A percentile compares a stretch with the other conserved stretches of the same genome.
phyloP scores from a whole-genome alignment of 2,113 vertebrate genomes.

The Lates calcarifer region DNA sequence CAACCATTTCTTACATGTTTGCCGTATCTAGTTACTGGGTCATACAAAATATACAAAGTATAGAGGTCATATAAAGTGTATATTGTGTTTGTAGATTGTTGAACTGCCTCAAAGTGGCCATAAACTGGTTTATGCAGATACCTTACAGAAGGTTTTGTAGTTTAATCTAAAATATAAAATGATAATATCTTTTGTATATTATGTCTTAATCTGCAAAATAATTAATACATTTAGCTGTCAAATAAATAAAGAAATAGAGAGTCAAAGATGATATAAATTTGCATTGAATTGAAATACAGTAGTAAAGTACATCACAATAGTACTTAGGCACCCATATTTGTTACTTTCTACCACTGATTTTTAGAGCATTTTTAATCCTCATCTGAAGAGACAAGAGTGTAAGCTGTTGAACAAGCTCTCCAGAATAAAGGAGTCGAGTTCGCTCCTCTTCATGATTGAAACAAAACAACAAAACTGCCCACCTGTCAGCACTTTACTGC shows the following conservation, averaged over 20 bases:
- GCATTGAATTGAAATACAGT: not conserved
- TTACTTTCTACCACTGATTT: not conserved
- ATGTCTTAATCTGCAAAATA: not conserved
- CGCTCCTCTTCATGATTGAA: conserved; percentile 17
- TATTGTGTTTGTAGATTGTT: not conserved
- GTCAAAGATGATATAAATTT: not conserved
- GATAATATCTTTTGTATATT: not conserved
- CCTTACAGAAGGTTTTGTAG: not conserved
- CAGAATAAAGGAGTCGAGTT: conserved; percentile 5
- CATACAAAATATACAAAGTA: not conserved
- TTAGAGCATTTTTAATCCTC: conserved; percentile 1
- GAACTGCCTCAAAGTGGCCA: not conserved
- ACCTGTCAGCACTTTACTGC: conserved; percentile 45
- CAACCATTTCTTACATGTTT: not conserved
- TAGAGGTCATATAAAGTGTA: no score
- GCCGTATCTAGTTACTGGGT: no score
- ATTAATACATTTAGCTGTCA: not conserved
- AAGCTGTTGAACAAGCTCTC: conserved; percentile 16
- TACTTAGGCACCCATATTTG: not conserved
- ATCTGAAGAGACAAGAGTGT: not conserved
- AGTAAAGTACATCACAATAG: not conserved
- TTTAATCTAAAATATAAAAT: not conserved
- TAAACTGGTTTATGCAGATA: not conserved
- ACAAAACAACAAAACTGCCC: conserved; percentile 40
- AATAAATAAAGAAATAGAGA: no score